phyloP scores from a whole-genome alignment of 2,113 vertebrate species.

The Struthidea cinerea region DNA sequence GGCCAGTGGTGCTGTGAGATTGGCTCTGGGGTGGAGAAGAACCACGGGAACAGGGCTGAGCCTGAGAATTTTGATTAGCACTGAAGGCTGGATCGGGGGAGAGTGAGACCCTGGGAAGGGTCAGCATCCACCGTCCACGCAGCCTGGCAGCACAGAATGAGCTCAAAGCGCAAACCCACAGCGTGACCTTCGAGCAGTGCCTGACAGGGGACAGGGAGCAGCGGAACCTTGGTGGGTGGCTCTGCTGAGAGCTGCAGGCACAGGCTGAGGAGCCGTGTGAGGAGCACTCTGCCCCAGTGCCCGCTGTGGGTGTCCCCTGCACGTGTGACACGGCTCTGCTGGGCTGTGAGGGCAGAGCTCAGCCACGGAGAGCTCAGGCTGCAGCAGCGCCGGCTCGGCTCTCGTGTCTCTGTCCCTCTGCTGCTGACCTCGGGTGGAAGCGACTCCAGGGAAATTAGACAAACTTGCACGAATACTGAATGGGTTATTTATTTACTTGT shows the following conservation, averaged over 20 bases:
- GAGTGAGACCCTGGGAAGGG: not conserved
- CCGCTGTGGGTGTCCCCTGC: not conserved
- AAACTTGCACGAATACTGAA: not conserved
- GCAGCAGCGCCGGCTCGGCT: not conserved
- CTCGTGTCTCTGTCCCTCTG: not conserved
- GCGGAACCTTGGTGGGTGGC: not conserved
- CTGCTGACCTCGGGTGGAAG: not conserved
- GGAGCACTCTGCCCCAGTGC: not conserved
- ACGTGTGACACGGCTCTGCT: accelerated
- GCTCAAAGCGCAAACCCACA: accelerated
- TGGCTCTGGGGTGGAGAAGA: not conserved
- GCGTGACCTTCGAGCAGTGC: accelerated
- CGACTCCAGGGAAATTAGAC: not conserved
- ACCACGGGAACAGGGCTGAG: not conserved
- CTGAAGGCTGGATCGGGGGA: not conserved
- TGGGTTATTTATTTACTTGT: not conserved
- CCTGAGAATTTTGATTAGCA: not conserved
- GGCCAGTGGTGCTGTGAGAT: not conserved
- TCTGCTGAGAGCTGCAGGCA: not conserved
- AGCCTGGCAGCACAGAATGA: not conserved
- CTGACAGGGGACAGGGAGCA: not conserved
- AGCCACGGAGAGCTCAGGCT: not conserved
- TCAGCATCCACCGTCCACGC: accelerated
- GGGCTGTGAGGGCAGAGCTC: not conserved
- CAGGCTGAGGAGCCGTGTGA: not conserved